Conservation (phyloP, 2,888 invertebrate genomes). For the Therioaphis trifolii region DNA sequence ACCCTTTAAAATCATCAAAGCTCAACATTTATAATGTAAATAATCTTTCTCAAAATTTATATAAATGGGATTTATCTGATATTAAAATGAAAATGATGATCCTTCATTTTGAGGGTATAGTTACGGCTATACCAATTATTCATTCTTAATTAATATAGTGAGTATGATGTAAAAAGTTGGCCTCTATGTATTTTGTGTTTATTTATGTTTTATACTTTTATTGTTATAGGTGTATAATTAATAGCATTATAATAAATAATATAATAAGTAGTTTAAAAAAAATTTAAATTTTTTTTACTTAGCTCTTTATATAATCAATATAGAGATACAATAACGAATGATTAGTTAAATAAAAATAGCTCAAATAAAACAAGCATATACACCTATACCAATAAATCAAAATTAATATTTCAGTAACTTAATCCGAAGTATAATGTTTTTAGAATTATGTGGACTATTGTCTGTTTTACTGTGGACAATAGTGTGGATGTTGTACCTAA, state of each 20-base stretch:
- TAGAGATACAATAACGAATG: background rate
- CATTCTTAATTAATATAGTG: conserved; percentile 24
- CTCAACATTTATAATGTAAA: background rate
- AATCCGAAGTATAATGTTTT: background rate
- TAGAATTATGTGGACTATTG: background rate
- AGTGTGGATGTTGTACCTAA: conserved; percentile 13
- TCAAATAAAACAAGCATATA: background rate
- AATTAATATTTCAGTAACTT: background rate
- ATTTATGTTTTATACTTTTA: too few relatives aligned
- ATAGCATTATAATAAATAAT: too few relatives aligned
- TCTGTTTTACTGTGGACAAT: background rate
- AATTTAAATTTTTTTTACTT: too few relatives aligned
- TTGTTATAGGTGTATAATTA: too few relatives aligned
- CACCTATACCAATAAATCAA: background rate
- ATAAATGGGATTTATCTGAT: background rate
- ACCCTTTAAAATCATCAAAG: too few relatives aligned
- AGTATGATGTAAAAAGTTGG: background rate
- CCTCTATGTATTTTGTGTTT: too few relatives aligned
- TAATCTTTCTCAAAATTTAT: conserved; percentile 3
- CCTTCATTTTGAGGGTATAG: background rate
- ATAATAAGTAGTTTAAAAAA: too few relatives aligned
- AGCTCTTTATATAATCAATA: too few relatives aligned
- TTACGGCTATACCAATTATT: conserved; percentile 1
- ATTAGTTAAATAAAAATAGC: background rate
- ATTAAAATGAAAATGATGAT: conserved; percentile 9